These are phyloP conservation scores for Motacilla tschutschensis DNA, from an alignment of 2,113 vertebrate genomes.

Conservation along the genomic window DNA sequence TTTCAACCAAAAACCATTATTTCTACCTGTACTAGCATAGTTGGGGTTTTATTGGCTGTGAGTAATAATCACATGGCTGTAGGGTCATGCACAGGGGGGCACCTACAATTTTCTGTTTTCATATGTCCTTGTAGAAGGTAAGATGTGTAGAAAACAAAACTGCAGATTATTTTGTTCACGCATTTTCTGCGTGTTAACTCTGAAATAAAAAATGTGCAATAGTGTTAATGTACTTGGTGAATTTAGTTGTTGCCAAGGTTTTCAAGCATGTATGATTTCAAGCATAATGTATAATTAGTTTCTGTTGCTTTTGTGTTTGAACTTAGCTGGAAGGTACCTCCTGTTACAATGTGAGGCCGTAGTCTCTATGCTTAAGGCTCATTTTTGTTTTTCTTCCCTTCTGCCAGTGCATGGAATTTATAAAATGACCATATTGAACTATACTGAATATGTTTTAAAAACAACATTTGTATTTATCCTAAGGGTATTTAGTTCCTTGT, in stretches of 20 bases:
- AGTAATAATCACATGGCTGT: not conserved
- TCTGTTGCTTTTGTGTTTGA: slow-evolving; percentile 33
- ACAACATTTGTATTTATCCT: not conserved
- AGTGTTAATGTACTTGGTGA: not conserved
- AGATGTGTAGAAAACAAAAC: not conserved
- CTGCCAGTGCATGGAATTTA: not conserved
- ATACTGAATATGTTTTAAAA: not conserved
- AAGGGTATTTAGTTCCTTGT: not conserved
- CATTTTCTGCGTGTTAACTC: slow-evolving; percentile 22
- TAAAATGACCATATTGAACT: not conserved
- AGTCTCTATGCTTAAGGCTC: not conserved
- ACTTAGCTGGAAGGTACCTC: not conserved
- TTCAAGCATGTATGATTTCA: not conserved
- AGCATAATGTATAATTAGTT: slow-evolving; percentile 19
- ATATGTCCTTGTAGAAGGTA: not conserved
- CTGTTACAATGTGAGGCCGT: not conserved
- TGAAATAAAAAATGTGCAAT: slow-evolving; percentile 1
- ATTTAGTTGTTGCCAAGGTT: slow-evolving; percentile 11
- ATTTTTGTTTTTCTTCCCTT: not conserved
- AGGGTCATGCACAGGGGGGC: not conserved
- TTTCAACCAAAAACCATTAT: not conserved
- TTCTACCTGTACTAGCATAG: not conserved
- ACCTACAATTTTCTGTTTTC: not conserved
- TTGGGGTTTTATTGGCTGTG: not conserved
- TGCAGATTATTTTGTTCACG: not conserved